Base-by-base conservation (phyloP, 2,113 vertebrate genomes). In the Ailurus styani region DNA sequence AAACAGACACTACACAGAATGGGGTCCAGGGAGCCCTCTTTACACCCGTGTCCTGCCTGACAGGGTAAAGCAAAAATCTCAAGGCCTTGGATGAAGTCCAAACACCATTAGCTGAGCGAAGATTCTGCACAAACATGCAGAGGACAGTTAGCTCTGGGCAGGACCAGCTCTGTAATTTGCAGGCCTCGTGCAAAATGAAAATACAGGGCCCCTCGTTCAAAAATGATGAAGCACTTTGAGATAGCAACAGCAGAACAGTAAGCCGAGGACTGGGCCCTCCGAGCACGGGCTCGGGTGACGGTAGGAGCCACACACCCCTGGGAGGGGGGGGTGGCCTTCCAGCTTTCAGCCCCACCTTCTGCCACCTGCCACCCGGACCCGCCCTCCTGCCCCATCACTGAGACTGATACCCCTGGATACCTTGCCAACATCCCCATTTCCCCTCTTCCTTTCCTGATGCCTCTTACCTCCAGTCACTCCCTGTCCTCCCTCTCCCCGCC, bases 1-100 rank as follows among this genome's bases (percentile, higher is more conserved):
- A 95, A 91, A 83, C 62, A 40, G 15, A 40, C 34, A 27, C 15
- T 0, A 10, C 40, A 21, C 42, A 21, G 70, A 60, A 40, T 70
- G 13, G 54, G 40, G 27, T 29, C 20, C 54, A 54, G 40, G 15
- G 60, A 91, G 37, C 29, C 31, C 60, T 37, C 79, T 82, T 62
- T 10, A 29, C 1, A 7, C 7, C 20, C 0, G 0, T 7, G 62
- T 52, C 17, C 52, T 40, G 29, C 47, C 50, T 50, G 54, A 7
- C 2, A 1, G 42, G 42, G 31, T 72, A 83, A 54, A 96, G 6
- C 2, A 27, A 68, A 18, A 54, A 79, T 82, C 29, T 6, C 70
- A 34, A 83, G 90, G 73, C 81, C 66, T 83, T 96, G 82, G 91
- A 87, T 75, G 73, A 89, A 84, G 34, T 90, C 88, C 57, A 82